Evolutionary conservation across 2,797 vertebrate species (phyloP), one percentile per base, ranked within the genome.

Genomic region (Apogon hyalosoma): DNA sequence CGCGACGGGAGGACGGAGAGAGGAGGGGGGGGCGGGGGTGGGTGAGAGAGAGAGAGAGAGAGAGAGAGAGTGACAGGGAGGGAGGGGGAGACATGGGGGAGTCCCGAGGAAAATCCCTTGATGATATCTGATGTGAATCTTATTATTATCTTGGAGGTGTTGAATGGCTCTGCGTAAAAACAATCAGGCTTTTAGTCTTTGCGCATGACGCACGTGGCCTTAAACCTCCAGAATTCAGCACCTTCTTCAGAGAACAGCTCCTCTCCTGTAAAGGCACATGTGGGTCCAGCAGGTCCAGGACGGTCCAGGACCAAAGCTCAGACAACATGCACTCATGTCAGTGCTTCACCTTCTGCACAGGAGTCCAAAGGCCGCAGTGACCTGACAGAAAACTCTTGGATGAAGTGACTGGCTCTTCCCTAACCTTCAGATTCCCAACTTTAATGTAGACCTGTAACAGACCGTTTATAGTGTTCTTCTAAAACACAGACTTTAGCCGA

Each of bases 231-330:
- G 49, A 69, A 74, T 18, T 92, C 92, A 92, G 91, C 89, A 92
- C 89, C 85, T 77, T 77, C 38, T 28, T 2, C 1, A 40, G 63
- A 53, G 88, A 89, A 93, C 90, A 93, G 92, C 87, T 90, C 87
- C 83, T 12, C 48, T 46, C n/a, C 11, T 14, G 36, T 15, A 16
- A 19, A 57, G 24, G n/a, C 15, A 28, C 24, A 28, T 28, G 24
- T 3, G 24, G 24, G 24, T 28, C 24, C 6, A 6, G 5, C 24
- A 6, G 24, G 24, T 28, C 24, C 2, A 28, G 24, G 24, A 28
- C 24, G 5, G 5, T 28, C 24, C 24, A 28, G 24, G 24, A 4
- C 4, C 24, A 28, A 28, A 28, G 6, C 4, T 28, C 2, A 28
- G 5, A 28, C 24, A 28, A 28, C 5, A 28, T 28, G 5, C 24